phyloP scores from a whole-genome alignment of 64 coral and sea anemone species.

The Orbicella faveolata region DNA sequence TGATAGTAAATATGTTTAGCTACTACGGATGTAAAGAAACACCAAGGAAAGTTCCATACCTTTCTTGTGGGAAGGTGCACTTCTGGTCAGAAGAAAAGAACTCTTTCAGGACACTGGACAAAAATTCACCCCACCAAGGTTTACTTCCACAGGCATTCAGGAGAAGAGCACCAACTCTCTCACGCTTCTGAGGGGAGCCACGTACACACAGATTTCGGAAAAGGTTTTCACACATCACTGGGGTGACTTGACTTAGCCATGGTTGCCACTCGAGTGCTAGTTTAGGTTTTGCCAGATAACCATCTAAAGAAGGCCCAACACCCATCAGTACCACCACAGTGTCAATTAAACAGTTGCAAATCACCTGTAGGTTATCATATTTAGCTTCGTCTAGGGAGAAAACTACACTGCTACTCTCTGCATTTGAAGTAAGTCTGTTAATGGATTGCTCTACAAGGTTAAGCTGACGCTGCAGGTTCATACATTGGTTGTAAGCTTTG shows the following conservation, averaged over 20 bases:
- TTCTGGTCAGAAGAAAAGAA: constrained; percentile 85
- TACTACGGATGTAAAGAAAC: background rate
- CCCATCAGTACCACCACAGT: constrained; percentile 72
- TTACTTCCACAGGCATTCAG: constrained; percentile 73
- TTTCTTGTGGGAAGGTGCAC: constrained; percentile 88
- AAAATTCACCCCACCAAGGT: constrained; percentile 94
- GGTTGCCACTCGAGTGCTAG: constrained; percentile 38
- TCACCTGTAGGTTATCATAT: constrained; percentile 76
- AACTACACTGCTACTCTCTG: background rate
- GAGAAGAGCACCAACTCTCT: constrained; percentile 78
- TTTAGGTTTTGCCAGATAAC: constrained; percentile 52
- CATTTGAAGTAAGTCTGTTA: constrained; percentile 37
- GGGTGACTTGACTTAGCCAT: constrained; percentile 48
- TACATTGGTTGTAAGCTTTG: constrained; percentile 78
- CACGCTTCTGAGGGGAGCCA: constrained; percentile 77
- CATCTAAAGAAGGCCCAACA: constrained; percentile 47
- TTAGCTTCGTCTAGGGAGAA: constrained; percentile 39
- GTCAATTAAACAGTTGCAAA: constrained; percentile 78
- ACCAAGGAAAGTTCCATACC: constrained; percentile 14
- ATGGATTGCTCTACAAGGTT: constrained; percentile 83
- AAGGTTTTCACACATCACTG: constrained; percentile 72
- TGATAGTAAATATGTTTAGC: background rate
- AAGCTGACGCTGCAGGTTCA: constrained; percentile 79
- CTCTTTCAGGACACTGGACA: constrained; percentile 78
- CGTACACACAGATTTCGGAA: constrained; percentile 90